Evolutionary conservation across 2,113 vertebrate species (phyloP), one percentile per base, ranked within the genome.

Genomic region (Cynocephalus volans): DNA sequence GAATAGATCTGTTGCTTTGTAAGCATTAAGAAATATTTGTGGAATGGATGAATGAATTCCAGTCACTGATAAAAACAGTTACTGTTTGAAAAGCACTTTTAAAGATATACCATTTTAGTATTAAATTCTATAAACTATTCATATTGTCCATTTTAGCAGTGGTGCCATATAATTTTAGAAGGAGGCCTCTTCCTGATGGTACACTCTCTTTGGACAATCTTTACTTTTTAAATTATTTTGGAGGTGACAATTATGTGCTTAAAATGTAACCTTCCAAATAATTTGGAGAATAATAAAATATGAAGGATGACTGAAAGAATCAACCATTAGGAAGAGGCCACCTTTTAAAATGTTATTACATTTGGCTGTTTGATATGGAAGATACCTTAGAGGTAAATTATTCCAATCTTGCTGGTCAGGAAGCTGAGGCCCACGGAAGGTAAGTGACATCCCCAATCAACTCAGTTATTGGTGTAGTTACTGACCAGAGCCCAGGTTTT

Each of bases 281-380:
- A 76, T 70, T 91, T 79, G 41, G 10, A 19, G 50, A 67, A 41
- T 58, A 45, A 70, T 64, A 76, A 86, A 89, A 33, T 65, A 23
- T 54, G 86, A 90, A 81, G 9, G 6, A 75, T 80, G 10, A 36
- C 45, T 73, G 18, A 91, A 83, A 96, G 26, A 90, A 45, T 72
- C 23, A 80, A 50, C 12, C 26, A 83, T 64, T 8, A 45, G 13
- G 21, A 85, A 79, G 19, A 93, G 58, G 6, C 28, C 24, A 64
- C 8, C 31, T 69, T 65, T 76, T 73, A 62, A 75, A 88, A 80
- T 28, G 28, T 41, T 33, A 64, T 15, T 83, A 7, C 48, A 41
- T 83, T 60, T 60, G 28, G 67, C 18, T 82, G 28, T 60, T n/a
- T 80, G 12, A 64, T 17, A 56, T 69, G 6, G 17, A 84, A 56